A percentile compares a stretch with the other conserved stretches of the same genome.
phyloP scores from a whole-genome alignment of 2,888 invertebrate species.

The Athripsodes cinereus region DNA sequence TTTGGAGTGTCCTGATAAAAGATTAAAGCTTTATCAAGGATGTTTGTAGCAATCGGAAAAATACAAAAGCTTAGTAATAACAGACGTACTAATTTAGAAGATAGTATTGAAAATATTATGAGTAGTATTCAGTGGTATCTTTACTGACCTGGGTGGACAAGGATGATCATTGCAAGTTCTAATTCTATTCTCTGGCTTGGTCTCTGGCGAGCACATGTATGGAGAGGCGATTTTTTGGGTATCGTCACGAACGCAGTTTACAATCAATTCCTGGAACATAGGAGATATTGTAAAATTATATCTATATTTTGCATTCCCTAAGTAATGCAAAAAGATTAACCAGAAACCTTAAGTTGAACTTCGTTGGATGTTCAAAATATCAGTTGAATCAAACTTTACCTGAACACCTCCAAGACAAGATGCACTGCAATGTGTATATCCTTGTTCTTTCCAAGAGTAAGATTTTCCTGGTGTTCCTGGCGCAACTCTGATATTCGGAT shows the following conservation, averaged over 20 bases:
- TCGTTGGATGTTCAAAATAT: too few species aligned
- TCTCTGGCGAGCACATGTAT: constrained; percentile 78
- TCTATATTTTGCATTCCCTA: too few species aligned
- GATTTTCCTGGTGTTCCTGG: constrained; percentile 72
- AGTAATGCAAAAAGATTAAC: too few species aligned
- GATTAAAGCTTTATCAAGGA: too few species aligned
- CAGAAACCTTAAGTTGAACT: too few species aligned
- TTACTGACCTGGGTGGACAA: constrained; percentile 89
- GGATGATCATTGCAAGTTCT: constrained; percentile 92
- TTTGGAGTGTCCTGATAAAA: too few species aligned
- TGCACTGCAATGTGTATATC: constrained; percentile 90
- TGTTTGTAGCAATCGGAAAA: too few species aligned
- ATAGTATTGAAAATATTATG: not conserved
- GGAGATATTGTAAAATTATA: not conserved
- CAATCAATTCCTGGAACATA: constrained; percentile 73
- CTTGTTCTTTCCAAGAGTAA: constrained; percentile 84
- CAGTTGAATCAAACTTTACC: too few species aligned
- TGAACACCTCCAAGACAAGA: constrained; percentile 84
- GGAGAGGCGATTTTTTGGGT: constrained; percentile 83
- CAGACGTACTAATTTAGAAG: not conserved
- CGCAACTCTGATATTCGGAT: constrained; percentile 58
- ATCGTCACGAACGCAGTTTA: constrained; percentile 82
- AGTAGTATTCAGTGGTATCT: constrained; percentile 21
- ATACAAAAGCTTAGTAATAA: too few species aligned
- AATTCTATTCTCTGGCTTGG: constrained; percentile 83